Percentiles rank a stretch among this genome's conserved stretches.
These are phyloP conservation scores for Melanotaenia nigrans DNA, from an alignment of 2,797 vertebrate genomes.

Conservation along the genomic window DNA sequence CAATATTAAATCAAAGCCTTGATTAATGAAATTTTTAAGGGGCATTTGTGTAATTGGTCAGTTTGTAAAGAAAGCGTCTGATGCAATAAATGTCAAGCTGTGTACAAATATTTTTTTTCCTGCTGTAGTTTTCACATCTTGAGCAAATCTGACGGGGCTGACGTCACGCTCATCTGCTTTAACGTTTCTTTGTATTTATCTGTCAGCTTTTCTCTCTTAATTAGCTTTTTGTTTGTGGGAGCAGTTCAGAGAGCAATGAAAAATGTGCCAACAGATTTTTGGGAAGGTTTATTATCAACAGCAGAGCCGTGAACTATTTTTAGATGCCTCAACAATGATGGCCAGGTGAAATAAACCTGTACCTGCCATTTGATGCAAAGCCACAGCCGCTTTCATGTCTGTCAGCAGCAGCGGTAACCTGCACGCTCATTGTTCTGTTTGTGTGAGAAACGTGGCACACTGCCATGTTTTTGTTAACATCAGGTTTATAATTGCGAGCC, in stretches of 20 bases:
- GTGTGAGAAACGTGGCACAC: background rate
- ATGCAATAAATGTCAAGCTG: background rate
- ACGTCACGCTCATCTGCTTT: background rate
- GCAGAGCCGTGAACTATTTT: constrained; percentile 10
- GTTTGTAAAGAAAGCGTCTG: constrained; percentile 1
- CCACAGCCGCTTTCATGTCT: background rate
- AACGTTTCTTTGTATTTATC: constrained; percentile 7
- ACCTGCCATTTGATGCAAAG: background rate
- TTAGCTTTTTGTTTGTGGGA: constrained; percentile 8
- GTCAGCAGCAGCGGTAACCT: background rate
- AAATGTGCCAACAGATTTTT: constrained; percentile 7
- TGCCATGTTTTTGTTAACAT: constrained; percentile 23
- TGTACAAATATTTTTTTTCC: background rate
- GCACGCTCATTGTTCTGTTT: constrained; percentile 1
- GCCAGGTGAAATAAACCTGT: constrained; percentile 11
- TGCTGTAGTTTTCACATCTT: background rate
- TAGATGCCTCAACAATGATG: background rate
- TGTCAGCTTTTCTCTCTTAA: constrained; percentile 4
- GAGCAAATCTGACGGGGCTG: background rate
- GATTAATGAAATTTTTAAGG: background rate
- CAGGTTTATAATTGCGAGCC: constrained; percentile 19
- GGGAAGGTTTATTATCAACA: constrained; percentile 10
- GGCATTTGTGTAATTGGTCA: background rate
- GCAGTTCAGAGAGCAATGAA: constrained; percentile 3
- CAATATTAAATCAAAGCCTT: constrained; percentile 18